These are phyloP conservation scores for Morinoia aosen DNA, from an alignment of 2,888 invertebrate species.

Conservation along the genomic window DNA sequence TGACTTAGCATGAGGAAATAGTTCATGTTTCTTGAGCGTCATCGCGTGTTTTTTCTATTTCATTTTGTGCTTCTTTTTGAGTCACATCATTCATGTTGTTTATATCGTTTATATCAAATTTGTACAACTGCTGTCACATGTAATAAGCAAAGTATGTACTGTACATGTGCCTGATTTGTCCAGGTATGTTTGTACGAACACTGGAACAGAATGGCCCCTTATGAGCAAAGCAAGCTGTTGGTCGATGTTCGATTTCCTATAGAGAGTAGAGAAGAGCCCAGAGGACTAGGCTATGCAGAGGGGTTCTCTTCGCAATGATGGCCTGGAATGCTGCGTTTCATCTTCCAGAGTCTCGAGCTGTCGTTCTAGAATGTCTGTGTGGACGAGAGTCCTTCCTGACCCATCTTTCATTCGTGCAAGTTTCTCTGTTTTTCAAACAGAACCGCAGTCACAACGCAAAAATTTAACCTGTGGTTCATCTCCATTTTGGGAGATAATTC, in stretches of 20 bases:
- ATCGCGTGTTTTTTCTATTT: too few relatives aligned
- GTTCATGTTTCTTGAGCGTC: too few relatives aligned
- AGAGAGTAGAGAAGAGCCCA: conserved; percentile 7
- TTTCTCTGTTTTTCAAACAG: background rate
- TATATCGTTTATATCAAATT: too few relatives aligned
- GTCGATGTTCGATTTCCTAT: conserved; percentile 33
- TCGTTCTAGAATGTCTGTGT: background rate
- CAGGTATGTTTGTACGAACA: background rate
- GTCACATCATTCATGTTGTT: too few relatives aligned
- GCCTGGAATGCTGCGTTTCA: background rate
- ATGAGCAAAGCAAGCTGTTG: background rate
- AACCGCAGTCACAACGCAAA: background rate
- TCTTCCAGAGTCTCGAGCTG: background rate
- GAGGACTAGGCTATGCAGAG: background rate
- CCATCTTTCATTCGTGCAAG: background rate
- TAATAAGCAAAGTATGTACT: too few relatives aligned
- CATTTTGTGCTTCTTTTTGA: too few relatives aligned
- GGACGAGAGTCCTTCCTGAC: background rate
- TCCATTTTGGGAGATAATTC: too few relatives aligned
- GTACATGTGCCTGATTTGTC: background rate
- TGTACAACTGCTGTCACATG: too few relatives aligned
- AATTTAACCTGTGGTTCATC: too few relatives aligned
- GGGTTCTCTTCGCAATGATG: too few relatives aligned
- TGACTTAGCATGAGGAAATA: background rate
- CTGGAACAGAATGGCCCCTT: background rate